Evolutionary conservation across 2,888 invertebrate genomes (phyloP), one percentile per base, ranked within the genome.

Genomic region (Mongoloraphidia duomilia): DNA sequence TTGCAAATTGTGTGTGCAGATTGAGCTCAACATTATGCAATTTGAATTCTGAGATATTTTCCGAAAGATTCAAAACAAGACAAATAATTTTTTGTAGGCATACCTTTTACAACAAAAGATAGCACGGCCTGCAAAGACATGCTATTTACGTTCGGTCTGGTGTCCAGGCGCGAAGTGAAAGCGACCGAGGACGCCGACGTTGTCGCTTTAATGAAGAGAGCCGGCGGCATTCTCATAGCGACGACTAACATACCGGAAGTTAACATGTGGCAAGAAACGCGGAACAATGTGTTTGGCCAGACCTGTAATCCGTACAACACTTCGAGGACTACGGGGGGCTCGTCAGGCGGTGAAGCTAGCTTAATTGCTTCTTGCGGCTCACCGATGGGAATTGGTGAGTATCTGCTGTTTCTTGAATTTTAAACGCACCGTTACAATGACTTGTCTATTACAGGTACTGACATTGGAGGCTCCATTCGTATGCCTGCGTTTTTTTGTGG

Each of bases 401-500:
- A 46, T 45, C 34, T 41, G 5, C 36, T 36, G 9, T n/a, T 34
- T 8, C 14, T 14, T n/a, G 12, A 13, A 42, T 46, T 9, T 37
- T 37, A 50, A 17, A 11, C 40, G 41, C 11, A 34, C n/a, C 9
- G 34, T 45, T 34, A 13, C 36, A 42, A n/a, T 12, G 10, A 8
- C 8, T 26, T 12, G 1, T 50, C 49, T 41, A 52, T 57, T 59
- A 43, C 55, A 78, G 79, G 82, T 34, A 84, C 86, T 0, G 97
- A 97, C 65, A 94, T 97, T 58, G 96, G 95, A n/a, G 97, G 97
- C 0, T 94, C 94, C 5, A 87, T 91, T 43, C 78, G 97, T 35
- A 90, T 93, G 77, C 94, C 94, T 0, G 80, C 86, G 0, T 90
- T 86, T 65, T 91, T 82, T 71, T 91, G 89, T 69, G 93, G 94